A percentile compares a stretch with the other conserved stretches of the same genome.
phyloP scores from a whole-genome alignment of 2,113 vertebrate genomes.

The Penelope pileata region DNA sequence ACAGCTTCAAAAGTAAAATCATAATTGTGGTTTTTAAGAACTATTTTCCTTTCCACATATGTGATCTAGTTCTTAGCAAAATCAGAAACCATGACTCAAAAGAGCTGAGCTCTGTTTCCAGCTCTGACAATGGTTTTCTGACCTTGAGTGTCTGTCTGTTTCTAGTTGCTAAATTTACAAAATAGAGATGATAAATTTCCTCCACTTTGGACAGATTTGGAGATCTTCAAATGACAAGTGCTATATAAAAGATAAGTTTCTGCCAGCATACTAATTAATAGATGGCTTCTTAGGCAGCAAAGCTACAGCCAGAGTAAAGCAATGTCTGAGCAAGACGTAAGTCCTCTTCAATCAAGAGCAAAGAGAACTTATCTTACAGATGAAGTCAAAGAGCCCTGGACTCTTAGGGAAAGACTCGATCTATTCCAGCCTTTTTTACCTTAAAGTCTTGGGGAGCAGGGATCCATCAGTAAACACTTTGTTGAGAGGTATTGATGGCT shows the following conservation, averaged over 20 bases:
- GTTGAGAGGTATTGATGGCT: not conserved
- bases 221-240: conserved; percentile 35
- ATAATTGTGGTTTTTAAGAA: not conserved
- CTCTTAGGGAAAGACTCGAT: not conserved
- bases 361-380: not conserved
- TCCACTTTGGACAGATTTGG: conserved; percentile 31
- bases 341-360: not conserved
- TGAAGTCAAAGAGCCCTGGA: not conserved
- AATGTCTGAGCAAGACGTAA: not conserved
- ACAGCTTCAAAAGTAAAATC: not conserved
- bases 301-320: not conserved
- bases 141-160: not conserved
- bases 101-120: conserved; percentile 19
- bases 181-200: conserved; percentile 35
- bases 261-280: conserved; percentile 6
- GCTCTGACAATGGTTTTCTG: conserved; percentile 14
- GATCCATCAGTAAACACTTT: not conserved
- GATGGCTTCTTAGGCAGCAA: conserved; percentile 6
- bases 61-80: not conserved
- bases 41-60: not conserved
- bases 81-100: conserved; percentile 4
- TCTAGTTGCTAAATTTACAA: conserved; percentile 35
- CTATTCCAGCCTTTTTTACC: not conserved
- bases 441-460: not conserved
- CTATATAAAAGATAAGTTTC: not conserved